These are phyloP conservation scores for Acanthopleura granulata DNA, from an alignment of 2,888 invertebrate genomes.

Conservation along the genomic window DNA sequence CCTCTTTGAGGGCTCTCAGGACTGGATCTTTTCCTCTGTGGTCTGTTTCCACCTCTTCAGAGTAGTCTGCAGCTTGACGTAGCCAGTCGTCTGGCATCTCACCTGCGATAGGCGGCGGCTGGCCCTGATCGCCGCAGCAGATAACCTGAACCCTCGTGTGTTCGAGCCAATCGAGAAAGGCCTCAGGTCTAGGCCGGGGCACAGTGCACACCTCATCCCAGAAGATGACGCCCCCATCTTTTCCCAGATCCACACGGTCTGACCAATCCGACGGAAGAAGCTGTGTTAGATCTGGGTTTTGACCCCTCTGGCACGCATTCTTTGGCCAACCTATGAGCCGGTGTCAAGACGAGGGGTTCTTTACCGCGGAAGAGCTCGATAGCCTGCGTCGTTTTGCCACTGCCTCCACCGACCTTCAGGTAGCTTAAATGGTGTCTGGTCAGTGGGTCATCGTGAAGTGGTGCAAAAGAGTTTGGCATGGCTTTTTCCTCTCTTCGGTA, in stretches of 20 bases:
- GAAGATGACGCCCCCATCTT: not conserved
- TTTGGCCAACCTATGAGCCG: no score
- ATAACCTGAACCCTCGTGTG: not conserved
- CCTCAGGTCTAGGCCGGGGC: not conserved
- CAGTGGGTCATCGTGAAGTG: no score
- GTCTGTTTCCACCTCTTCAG: not conserved
- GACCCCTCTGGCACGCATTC: no score
- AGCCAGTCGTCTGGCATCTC: not conserved
- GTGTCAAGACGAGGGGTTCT: no score
- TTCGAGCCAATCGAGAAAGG: not conserved
- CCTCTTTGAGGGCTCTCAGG: not conserved
- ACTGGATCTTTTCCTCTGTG: not conserved
- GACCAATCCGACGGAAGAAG: not conserved
- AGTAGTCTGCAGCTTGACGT: not conserved
- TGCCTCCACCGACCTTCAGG: no score
- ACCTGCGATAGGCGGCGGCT: not conserved
- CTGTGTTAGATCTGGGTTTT: not conserved
- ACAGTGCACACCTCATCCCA: not conserved
- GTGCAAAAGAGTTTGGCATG: no score
- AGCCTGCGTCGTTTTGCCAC: no score
- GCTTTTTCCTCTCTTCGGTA: no score
- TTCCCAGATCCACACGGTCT: not conserved
- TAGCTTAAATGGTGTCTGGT: no score
- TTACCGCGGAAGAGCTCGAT: no score
- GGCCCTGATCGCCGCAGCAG: no score